phyloP scores from a whole-genome alignment of 2,888 invertebrate species.

The Phalangium opilio region DNA sequence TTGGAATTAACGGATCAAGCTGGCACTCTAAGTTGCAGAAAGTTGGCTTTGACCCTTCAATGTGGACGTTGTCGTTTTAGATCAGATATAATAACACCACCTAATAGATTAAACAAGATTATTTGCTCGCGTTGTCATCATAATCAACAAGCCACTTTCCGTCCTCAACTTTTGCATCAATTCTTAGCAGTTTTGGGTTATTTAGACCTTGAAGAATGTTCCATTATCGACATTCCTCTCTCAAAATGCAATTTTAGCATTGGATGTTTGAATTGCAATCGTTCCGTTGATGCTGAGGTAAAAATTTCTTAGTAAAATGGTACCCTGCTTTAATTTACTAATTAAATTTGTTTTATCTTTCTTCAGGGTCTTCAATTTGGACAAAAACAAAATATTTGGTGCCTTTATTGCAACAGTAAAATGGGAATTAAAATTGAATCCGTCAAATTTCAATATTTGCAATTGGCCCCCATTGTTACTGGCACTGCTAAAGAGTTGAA shows the following conservation, averaged over 20 bases:
- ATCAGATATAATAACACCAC: slow-evolving; percentile 25
- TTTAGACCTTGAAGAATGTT: slow-evolving; percentile 29
- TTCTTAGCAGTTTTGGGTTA: slow-evolving; percentile 29
- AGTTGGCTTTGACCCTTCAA: slow-evolving; percentile 22
- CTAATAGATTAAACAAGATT: slow-evolving; percentile 23
- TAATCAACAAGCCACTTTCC: slow-evolving; percentile 25
- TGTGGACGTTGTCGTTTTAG: slow-evolving; percentile 19
- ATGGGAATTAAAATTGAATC: slow-evolving; percentile 27
- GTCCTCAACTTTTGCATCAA: slow-evolving; percentile 28
- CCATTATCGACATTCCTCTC: slow-evolving; percentile 29
- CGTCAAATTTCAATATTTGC: slow-evolving; percentile 19
- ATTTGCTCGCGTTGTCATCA: slow-evolving; percentile 27
- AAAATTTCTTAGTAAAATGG: slow-evolving; percentile 7
- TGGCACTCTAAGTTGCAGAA: slow-evolving; percentile 26
- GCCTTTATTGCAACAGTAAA: slow-evolving; percentile 31
- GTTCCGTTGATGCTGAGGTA: slow-evolving; percentile 28
- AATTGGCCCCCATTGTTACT: neutral
- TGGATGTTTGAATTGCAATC: slow-evolving; percentile 30
- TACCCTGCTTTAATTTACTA: neutral
- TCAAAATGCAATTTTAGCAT: slow-evolving; percentile 27
- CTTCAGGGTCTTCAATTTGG: slow-evolving; percentile 30
- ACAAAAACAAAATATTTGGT: slow-evolving; percentile 28
- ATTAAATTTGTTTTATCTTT: slow-evolving; percentile 1
- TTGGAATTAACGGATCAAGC: slow-evolving; percentile 27
- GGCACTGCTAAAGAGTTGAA: neutral